A percentile compares a stretch with the other conserved stretches of the same genome.
These are phyloP conservation scores for Rhyacichthys aspro DNA, from an alignment of 2,797 vertebrate genomes.

Conservation along the genomic window DNA sequence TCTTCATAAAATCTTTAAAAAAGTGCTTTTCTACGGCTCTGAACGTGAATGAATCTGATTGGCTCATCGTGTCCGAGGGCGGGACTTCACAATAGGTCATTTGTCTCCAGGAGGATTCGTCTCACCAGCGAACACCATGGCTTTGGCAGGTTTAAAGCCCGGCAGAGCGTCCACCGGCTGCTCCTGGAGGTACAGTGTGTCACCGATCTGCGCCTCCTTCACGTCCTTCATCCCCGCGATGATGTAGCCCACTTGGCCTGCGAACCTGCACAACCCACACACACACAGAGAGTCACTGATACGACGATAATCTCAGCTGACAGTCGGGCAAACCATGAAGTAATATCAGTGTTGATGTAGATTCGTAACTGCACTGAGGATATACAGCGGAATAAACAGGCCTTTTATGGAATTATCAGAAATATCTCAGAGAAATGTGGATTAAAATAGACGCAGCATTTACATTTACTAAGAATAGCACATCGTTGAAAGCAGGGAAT, in stretches of 20 bases:
- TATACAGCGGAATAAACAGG: not conserved
- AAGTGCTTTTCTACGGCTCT: no score
- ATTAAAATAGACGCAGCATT: no score
- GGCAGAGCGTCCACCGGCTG: conserved; percentile 90
- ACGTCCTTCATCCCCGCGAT: conserved; percentile 97
- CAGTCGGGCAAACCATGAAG: conserved; percentile 2
- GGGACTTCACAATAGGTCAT: no score
- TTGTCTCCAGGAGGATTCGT: no score
- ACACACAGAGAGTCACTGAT: not conserved
- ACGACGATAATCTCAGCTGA: conserved; percentile 6
- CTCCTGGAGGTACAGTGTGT: conserved; percentile 89
- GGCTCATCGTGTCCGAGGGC: no score
- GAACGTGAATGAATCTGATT: no score
- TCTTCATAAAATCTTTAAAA: no score
- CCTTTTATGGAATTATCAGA: not conserved
- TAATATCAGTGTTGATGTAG: not conserved
- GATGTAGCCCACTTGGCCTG: conserved; percentile 96
- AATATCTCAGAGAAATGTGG: no score
- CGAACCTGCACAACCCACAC: conserved; percentile 79
- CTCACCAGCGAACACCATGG: conserved; percentile 98
- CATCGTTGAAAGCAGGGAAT: no score
- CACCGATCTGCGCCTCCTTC: conserved; percentile 97
- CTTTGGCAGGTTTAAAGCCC: conserved; percentile 93
- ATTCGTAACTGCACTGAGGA: not conserved
- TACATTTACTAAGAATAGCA: no score